Base-by-base conservation (phyloP, 1,140 invertebrate species). In the Armadillidium nasatum region DNA sequence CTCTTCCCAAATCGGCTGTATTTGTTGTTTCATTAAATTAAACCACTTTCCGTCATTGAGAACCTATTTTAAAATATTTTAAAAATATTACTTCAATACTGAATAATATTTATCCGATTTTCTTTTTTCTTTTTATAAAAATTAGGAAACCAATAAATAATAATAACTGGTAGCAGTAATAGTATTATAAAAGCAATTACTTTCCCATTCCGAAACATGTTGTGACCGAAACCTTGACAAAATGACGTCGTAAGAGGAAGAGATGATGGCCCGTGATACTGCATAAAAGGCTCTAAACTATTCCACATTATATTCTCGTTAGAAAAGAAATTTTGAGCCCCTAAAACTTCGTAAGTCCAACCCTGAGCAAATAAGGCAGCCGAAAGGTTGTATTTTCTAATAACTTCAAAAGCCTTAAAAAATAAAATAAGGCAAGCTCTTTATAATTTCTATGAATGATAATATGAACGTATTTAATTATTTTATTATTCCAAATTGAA, bases 311-410 rank as follows among this genome's bases (percentile, higher is more conserved):
- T 88, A 74, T 90, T 88, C 84, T 96, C 94, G 73, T 91, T 86
- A 13, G 87, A 83, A 72, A 88, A 82, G 83, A 92, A 93, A 44
- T 88, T 84, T 21, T 87, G 85, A 68, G 87, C 84, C 15, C 86
- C 86, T 7, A 83, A 81, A 75, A 79, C 81, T 85, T 98, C 94
- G 83, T 92, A 89, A 0, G 93, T 92, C 96, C 96, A 99, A 15
- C 91, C 95, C 21, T 91, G 93, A 4, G 94, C 96, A 86, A 99
- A 98, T 75, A 99, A 89, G 0, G 95, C 96, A 19, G 90, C 88
- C 0, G 95, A 97, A 78, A 97, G 87, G 50, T 88, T 88, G 80
- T 89, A 83, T 21, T 87, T 84, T 50, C 90, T 86, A 22, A 92
- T 90, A 45, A 89, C 84, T 82, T 89, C 84, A 11, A 95, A 82